These are phyloP conservation scores for Stichopus horrens DNA, from an alignment of 53 echinoderm and acorn worm genomes.

Conservation along the genomic window DNA sequence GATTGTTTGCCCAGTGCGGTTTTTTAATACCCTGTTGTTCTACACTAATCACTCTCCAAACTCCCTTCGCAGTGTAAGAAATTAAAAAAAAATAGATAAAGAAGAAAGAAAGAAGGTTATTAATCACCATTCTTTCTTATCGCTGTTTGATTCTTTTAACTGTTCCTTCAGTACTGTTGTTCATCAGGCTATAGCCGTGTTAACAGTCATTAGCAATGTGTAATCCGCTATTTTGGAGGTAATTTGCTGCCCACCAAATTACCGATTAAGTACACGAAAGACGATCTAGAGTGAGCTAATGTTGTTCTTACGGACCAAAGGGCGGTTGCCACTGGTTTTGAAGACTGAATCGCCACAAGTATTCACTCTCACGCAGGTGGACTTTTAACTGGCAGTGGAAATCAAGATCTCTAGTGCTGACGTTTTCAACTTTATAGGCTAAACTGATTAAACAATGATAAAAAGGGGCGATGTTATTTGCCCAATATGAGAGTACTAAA, in stretches of 20 bases:
- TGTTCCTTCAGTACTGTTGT: constrained; percentile 15
- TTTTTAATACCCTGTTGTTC: constrained; percentile 12
- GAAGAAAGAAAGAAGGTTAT: neutral
- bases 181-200: neutral
- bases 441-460: too few species aligned
- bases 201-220: constrained; percentile 32
- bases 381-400: too few species aligned
- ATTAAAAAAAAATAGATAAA: neutral
- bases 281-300: constrained; percentile 2
- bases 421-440: too few species aligned
- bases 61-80: neutral
- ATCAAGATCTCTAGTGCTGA: too few species aligned
- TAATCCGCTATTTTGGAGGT: constrained; percentile 24
- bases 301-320: constrained; percentile 2
- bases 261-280: neutral
- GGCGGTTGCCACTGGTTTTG: constrained; percentile 22
- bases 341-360: too few species aligned
- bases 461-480: too few species aligned
- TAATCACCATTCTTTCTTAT: constrained; percentile 33
- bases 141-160: constrained; percentile 35
- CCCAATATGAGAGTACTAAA: too few species aligned
- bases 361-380: too few species aligned
- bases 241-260: constrained; percentile 24
- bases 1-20: constrained; percentile 31
- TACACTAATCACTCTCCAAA: constrained; percentile 14